phyloP scores from a whole-genome alignment of 2,888 invertebrate genomes.

The Leptarthrus brevirostris region DNA sequence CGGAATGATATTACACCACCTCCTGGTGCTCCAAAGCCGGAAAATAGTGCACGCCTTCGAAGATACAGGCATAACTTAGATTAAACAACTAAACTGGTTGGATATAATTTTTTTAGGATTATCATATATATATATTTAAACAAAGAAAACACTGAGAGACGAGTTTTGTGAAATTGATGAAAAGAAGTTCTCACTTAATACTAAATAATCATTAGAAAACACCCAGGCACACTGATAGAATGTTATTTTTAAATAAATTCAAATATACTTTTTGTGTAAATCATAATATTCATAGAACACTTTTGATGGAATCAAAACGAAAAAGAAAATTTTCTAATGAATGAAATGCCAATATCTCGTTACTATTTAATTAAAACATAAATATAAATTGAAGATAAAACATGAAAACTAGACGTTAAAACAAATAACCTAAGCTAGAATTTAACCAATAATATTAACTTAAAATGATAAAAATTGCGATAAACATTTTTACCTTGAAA shows the following conservation, averaged over 20 bases:
- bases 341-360: slow-evolving; percentile 1
- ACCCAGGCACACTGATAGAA: not conserved
- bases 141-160: not conserved
- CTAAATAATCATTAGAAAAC: not conserved
- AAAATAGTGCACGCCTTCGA: slow-evolving; percentile 66
- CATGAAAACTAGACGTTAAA: not conserved
- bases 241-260: not conserved
- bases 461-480: not conserved
- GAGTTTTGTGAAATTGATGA: no score
- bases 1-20: slow-evolving; percentile 65
- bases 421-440: not conserved
- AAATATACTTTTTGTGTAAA: no score
- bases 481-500: not conserved
- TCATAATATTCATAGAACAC: no score
- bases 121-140: not conserved
- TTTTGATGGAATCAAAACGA: not conserved
- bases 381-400: not conserved
- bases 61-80: slow-evolving; percentile 62
- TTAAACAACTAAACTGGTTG: not conserved
- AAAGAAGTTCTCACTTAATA: no score
- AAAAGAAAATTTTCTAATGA: not conserved
- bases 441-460: no score
- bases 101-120: not conserved
- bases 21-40: slow-evolving; percentile 65
- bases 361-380: not conserved